phyloP scores from a whole-genome alignment of 2,797 vertebrate species.

The Botia kubotai region DNA sequence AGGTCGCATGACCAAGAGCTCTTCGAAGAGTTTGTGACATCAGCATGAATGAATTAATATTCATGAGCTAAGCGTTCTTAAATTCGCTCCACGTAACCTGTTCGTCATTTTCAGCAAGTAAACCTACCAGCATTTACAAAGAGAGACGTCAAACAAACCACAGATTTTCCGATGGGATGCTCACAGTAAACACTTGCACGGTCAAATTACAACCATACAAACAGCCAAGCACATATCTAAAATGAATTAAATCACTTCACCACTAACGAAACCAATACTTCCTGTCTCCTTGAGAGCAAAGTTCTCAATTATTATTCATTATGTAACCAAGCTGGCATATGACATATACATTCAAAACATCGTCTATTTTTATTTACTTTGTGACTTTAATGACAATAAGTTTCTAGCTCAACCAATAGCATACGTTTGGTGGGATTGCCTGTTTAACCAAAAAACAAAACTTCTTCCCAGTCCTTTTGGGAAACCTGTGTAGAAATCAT shows the following conservation, averaged over 20 bases:
- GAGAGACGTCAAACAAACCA: neutral
- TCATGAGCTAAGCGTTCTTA: neutral
- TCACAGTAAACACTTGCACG: neutral
- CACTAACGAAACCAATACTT: neutral
- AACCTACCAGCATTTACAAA: neutral
- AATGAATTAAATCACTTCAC: neutral
- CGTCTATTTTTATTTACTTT: neutral
- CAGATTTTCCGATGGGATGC: neutral
- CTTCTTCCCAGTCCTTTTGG: neutral
- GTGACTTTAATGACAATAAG: neutral
- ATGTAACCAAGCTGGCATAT: neutral
- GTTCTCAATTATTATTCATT: neutral
- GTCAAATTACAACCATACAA: constrained; percentile 7
- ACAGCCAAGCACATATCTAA: neutral
- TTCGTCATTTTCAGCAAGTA: neutral
- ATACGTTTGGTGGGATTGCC: neutral
- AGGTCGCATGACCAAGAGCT: neutral
- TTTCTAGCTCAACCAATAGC: neutral
- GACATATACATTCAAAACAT: neutral
- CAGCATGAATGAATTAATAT: neutral
- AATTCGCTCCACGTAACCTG: neutral
- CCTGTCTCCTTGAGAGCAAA: neutral
- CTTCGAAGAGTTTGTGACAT: neutral
- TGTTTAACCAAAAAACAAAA: neutral
- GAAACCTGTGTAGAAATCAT: constrained; percentile 30